Evolutionary conservation across 1,140 invertebrate genomes (phyloP).

Genomic region (Zaprionus inermis): DNA sequence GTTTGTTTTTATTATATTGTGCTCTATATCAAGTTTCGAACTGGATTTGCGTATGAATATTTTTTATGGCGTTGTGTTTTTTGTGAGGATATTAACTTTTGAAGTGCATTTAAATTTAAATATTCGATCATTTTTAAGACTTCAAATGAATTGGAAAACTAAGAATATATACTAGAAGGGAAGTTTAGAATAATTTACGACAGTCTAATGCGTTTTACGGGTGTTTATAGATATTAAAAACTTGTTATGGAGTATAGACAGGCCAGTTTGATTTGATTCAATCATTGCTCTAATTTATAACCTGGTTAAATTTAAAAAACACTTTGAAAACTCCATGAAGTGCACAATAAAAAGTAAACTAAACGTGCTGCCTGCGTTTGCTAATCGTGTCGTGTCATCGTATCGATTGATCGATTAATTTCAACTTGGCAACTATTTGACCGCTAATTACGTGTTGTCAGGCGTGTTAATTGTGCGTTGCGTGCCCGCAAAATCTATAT

Average conservation of each 20-base stretch:
- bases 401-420: background rate
- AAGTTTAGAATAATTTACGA: too few relatives aligned
- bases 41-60: background rate
- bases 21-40: background rate
- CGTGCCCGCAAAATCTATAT: constrained; percentile 8
- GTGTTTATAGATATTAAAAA: too few relatives aligned
- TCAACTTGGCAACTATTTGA: background rate
- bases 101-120: too few relatives aligned
- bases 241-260: too few relatives aligned
- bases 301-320: background rate
- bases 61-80: background rate
- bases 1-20: background rate
- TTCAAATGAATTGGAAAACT: too few relatives aligned
- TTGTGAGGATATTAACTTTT: too few relatives aligned
- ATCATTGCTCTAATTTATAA: background rate
- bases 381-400: constrained; percentile 2
- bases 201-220: too few relatives aligned
- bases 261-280: too few relatives aligned
- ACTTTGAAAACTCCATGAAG: background rate
- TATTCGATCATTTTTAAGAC: too few relatives aligned
- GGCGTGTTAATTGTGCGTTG: background rate
- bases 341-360: background rate
- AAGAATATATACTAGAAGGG: too few relatives aligned
- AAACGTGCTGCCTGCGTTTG: background rate
- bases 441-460: background rate